Evolutionary conservation across 1,140 invertebrate genomes (phyloP), one percentile per base, ranked within the genome.

Genomic region (Brachionus rubens): DNA sequence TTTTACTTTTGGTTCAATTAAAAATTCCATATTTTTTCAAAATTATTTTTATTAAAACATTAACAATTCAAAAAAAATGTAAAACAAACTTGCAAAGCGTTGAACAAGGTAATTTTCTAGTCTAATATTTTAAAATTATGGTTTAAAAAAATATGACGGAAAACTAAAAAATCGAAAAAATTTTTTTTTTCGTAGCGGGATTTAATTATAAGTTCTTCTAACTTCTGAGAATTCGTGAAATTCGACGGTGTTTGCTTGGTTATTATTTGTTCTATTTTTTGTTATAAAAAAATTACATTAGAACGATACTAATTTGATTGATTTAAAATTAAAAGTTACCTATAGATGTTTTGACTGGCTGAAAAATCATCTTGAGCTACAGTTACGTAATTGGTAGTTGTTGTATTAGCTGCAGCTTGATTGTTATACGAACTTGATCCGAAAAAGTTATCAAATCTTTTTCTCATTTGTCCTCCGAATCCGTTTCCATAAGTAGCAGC

Each of bases 361-460:
- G 36, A 12, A 16, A 59, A 59, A 59, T 59, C 54, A 19, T 59
- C 54, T 59, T 59, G 54, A 28, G 54, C 54, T 5, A 59, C 54
- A 36, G 28, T 59, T 19, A 59, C 33, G 7, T 59, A 59, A 59
- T 59, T 33, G 4, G 33, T 36, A 36, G 33, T 36, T 5, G 4
- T 36, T 36, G 33, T 36, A 36, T 36, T 59, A 33, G 30, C 28
- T 16, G 30, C 12, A 36, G 33, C 36, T 16, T 30, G 30, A 56
- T 56, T 36, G 36, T 28, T 40, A 19, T 30, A n/a, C 33, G 54
- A 59, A 59, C 54, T 59, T 5, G 33, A 5, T 59, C 54, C 54
- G n/a, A 59, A 59, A 59, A 59, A 59, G 54, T 59, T 59, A 16
- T 59, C 54, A 36, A 59, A 59, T 59, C 54, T 59, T 36, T 59